These are phyloP conservation scores for Neodiprion fabricii DNA, from an alignment of 1,140 invertebrate species.

Conservation along the genomic window DNA sequence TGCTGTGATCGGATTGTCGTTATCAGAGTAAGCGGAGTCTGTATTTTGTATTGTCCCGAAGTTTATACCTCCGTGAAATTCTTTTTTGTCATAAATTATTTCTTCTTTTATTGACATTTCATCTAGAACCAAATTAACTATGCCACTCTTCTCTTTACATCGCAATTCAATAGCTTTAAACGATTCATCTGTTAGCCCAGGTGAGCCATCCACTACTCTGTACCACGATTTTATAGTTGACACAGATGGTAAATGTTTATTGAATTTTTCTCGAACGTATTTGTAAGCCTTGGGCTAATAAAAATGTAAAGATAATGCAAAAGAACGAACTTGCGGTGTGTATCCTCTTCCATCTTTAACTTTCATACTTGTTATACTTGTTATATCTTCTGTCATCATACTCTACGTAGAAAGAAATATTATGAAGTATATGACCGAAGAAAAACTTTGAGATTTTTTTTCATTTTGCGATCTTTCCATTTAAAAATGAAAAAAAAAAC, in stretches of 20 bases:
- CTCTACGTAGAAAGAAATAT: too few relatives aligned
- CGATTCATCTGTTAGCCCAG: conserved; percentile 37
- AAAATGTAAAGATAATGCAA: conserved; percentile 42
- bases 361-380: too few relatives aligned
- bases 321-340: conserved; percentile 22
- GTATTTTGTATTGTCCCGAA: conserved; percentile 19
- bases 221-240: conserved; percentile 40
- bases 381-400: too few relatives aligned
- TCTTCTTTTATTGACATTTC: conserved; percentile 29
- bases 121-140: conserved; percentile 26
- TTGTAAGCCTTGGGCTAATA: conserved; percentile 39
- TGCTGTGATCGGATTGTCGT: conserved; percentile 29
- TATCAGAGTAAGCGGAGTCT: conserved; percentile 19
- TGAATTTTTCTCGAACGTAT: conserved; percentile 39
- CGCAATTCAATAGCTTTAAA: conserved; percentile 31
- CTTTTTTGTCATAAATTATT: conserved; percentile 24
- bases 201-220: conserved; percentile 30
- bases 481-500: too few relatives aligned
- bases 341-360: neutral
- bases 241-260: conserved; percentile 38
- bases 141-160: conserved; percentile 9
- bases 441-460: too few relatives aligned
- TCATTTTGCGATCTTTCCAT: too few relatives aligned
- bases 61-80: conserved; percentile 24
- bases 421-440: too few relatives aligned